Evolutionary conservation across 2,888 invertebrate genomes (phyloP), one percentile per base, ranked within the genome.

Genomic region (Frankliniella fusca): DNA sequence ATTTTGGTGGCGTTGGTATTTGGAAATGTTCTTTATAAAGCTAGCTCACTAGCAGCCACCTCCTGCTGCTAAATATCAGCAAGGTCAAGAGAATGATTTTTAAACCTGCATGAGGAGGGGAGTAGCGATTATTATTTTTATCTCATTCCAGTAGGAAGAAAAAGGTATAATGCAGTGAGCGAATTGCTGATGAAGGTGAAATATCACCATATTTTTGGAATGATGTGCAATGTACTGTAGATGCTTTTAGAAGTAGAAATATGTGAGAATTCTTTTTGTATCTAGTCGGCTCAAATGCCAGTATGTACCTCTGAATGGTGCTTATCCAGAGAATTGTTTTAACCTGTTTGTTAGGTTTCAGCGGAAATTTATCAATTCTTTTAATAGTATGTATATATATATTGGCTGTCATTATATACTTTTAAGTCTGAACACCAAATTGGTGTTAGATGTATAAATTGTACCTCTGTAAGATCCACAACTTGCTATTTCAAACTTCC

Each of bases 221-320:
- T 76, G 27, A 23, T 76, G 70, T 76, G 70, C 70, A 76, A 76
- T 76, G 27, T 76, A 27, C 1, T 7, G 12, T 76, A 76, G 70
- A 76, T 76, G 8, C 27, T 27, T 76, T 54, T 54, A 54, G 15
- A 76, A 3, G 27, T 76, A 27, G 23, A 27, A 23, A 27, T 76
- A 27, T 76, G n/a, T 76, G 70, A 76, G 70, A 76, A 76, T 27
- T 76, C 27, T 76, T 23, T n/a, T 70, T 23, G 70, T 27, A 27
- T 76, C 70, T 76, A 76, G 70, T 76, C 70, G 11, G 70, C 70
- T 76, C n/a, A 27, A 27, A 27, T 10, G 70, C 70, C 70, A 76
- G 70, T 27, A 76, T 76, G 70, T 76, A 27, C 70, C 70, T 11
- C 12, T 76, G 27, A 12, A 8, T 23, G 10, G 12, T n/a, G 70